Conservation (phyloP, 2,888 invertebrate genomes). For the Cataglyphis livida region DNA sequence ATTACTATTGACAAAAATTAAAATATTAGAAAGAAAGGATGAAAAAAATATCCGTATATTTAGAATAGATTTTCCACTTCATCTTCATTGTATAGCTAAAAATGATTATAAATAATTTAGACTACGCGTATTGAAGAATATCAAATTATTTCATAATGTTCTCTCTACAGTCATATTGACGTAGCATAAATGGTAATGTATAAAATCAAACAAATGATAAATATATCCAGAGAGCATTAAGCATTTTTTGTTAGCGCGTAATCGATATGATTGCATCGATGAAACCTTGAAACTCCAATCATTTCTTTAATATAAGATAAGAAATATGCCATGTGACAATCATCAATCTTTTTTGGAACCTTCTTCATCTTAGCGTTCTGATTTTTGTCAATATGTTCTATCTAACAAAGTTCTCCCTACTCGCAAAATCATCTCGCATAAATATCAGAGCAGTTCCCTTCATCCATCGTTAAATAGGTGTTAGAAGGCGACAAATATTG, state of each 20-base stretch:
- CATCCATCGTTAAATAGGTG: constrained; percentile 23
- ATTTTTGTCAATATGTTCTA: background rate
- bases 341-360: background rate
- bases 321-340: background rate
- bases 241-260: background rate
- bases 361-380: background rate
- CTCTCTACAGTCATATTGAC: background rate
- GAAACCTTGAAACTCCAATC: constrained; percentile 1
- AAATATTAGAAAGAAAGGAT: background rate
- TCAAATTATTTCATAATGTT: background rate
- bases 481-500: constrained; percentile 20
- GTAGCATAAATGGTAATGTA: background rate
- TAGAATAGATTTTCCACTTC: background rate
- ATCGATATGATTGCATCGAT: background rate
- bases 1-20: background rate
- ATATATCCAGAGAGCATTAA: background rate
- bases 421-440: background rate
- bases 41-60: background rate
- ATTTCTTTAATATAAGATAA: background rate
- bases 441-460: background rate
- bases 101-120: background rate
- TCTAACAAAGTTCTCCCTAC: background rate
- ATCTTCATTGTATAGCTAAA: background rate
- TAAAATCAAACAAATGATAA: background rate
- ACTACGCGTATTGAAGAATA: background rate